Conservation (phyloP, 2,113 vertebrate genomes). For the Rhineura floridana region DNA sequence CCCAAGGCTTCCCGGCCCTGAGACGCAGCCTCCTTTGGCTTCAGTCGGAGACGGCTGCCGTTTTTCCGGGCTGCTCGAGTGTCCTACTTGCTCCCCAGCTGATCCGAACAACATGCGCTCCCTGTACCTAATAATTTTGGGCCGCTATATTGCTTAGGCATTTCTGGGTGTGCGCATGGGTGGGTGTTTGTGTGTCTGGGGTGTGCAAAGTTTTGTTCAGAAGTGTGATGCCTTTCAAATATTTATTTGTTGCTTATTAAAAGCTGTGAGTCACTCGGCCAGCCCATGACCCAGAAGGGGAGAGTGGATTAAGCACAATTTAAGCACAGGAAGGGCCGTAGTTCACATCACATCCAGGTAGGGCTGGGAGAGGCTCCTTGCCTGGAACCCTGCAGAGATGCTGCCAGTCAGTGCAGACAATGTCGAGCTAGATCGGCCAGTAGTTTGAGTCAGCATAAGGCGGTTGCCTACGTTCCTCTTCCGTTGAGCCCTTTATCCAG, state of each 20-base stretch:
- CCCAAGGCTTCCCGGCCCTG: not conserved
- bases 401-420: too few relatives aligned
- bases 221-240: not conserved
- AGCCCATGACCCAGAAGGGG: not conserved
- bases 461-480: too few relatives aligned
- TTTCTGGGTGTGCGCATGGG: too few relatives aligned
- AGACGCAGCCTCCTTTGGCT: not conserved
- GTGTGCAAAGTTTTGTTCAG: too few relatives aligned
- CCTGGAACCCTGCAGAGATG: too few relatives aligned
- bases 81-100: constrained; percentile 15
- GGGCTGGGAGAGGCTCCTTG: too few relatives aligned
- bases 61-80: not conserved
- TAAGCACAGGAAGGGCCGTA: too few relatives aligned
- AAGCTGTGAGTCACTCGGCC: not conserved
- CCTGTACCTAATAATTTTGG: constrained; percentile 21
- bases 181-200: too few relatives aligned
- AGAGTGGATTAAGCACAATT: not conserved
- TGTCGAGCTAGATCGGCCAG: too few relatives aligned
- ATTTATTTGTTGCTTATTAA: not conserved
- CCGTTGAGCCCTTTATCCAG: too few relatives aligned
- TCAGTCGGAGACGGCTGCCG: constrained; percentile 1
- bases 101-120: not conserved
- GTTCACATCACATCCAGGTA: too few relatives aligned
- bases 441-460: too few relatives aligned
- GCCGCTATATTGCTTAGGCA: constrained; percentile 43